Conservation (phyloP, 2,797 vertebrate genomes). For the Halcyon badia region DNA sequence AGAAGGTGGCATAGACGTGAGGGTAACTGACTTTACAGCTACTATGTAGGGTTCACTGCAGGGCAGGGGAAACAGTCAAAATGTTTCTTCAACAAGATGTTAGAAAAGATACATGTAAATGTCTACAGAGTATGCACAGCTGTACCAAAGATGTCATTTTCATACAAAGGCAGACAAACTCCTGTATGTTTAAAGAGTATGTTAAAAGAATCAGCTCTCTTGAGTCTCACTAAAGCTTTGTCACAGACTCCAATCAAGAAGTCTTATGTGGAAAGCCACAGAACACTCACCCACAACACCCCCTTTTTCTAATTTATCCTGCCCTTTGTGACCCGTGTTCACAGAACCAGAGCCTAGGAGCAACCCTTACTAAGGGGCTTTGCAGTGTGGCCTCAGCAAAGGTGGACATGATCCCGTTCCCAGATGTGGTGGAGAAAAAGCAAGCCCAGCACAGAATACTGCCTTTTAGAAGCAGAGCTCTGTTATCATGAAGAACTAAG, state of each 20-base stretch:
- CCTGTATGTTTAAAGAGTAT: fast-evolving
- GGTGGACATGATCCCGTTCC: neutral
- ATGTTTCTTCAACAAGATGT: neutral
- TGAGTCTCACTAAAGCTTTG: neutral
- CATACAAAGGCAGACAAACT: neutral
- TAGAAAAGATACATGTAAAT: neutral
- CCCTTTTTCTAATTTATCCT: neutral
- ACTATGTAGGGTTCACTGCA: constrained; percentile 78
- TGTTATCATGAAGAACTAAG: neutral
- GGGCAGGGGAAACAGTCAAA: neutral
- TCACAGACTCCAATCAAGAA: neutral
- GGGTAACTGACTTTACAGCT: constrained; percentile 76
- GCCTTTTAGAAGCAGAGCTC: neutral
- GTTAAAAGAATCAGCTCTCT: neutral
- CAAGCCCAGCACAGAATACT: neutral
- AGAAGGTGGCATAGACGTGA: constrained; percentile 58
- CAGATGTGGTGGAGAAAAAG: neutral
- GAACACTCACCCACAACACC: neutral
- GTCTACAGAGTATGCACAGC: neutral
- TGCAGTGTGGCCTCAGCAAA: neutral
- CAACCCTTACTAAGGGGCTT: neutral
- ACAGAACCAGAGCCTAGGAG: neutral
- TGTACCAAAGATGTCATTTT: neutral
- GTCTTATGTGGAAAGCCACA: neutral
- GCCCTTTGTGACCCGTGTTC: fast-evolving